Percentiles rank a stretch among this genome's conserved stretches.
Conservation (phyloP, 2,113 vertebrate genomes). For the Leptobrachium ailaonicum region DNA sequence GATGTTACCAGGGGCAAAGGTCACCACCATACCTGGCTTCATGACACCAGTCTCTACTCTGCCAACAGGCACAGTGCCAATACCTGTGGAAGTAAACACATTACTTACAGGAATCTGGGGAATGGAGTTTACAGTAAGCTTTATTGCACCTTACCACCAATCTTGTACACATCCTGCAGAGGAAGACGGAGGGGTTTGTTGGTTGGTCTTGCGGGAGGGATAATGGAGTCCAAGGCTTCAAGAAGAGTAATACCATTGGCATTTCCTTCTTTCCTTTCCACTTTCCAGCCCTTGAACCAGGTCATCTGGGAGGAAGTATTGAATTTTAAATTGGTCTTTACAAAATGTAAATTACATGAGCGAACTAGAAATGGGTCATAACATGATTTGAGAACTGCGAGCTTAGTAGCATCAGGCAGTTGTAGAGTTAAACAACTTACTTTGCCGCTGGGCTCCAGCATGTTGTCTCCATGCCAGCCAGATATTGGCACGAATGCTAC, state of each 20-base stretch:
- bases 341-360: too few relatives aligned
- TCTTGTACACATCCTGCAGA: slow-evolving; percentile 55
- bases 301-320: slow-evolving; percentile 62
- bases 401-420: too few relatives aligned
- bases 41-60: slow-evolving; percentile 50
- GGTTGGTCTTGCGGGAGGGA: slow-evolving; percentile 51
- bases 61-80: slow-evolving; percentile 51
- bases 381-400: too few relatives aligned
- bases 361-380: too few relatives aligned
- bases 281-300: slow-evolving; percentile 80
- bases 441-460: slow-evolving; percentile 62
- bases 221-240: slow-evolving; percentile 74
- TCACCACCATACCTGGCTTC: slow-evolving; percentile 52
- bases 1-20: slow-evolving; percentile 45
- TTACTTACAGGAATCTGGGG: not conserved
- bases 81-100: slow-evolving; percentile 15
- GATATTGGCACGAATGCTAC: slow-evolving; percentile 66
- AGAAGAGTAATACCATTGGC: slow-evolving; percentile 66
- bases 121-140: too few relatives aligned
- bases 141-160: slow-evolving; percentile 34
- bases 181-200: slow-evolving; percentile 51
- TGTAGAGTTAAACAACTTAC: slow-evolving; percentile 43
- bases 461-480: slow-evolving; percentile 66
- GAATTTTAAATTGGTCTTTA: too few relatives aligned
- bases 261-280: slow-evolving; percentile 72